Percentiles rank a stretch among this genome's conserved stretches.
These are phyloP conservation scores for Peromyscus melanophrys DNA, from an alignment of 2,797 vertebrate genomes.

Conservation along the genomic window DNA sequence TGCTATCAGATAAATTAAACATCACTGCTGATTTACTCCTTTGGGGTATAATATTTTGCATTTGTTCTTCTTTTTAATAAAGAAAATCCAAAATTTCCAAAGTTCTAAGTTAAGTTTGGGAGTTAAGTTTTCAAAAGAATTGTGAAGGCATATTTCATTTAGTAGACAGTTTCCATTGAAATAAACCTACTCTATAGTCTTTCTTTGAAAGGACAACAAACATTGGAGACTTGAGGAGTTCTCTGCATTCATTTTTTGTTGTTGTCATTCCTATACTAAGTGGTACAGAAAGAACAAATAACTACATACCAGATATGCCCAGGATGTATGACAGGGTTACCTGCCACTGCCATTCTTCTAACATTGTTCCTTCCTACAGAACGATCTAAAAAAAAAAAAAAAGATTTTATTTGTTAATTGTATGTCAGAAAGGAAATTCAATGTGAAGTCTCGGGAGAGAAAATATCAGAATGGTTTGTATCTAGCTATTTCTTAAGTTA, in stretches of 20 bases:
- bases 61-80: conserved; percentile 7
- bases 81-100: background rate
- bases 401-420: conserved; percentile 36
- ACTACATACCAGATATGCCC: background rate
- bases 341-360: background rate
- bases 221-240: background rate
- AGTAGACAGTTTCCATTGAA: background rate
- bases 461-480: conserved; percentile 7
- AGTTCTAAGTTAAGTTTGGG: background rate
- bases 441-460: background rate
- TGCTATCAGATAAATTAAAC: background rate
- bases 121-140: background rate
- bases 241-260: background rate
- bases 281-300: background rate
- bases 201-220: background rate
- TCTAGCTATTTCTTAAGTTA: conserved; percentile 17
- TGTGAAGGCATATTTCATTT: background rate
- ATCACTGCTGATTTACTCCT: background rate
- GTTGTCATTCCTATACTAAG: background rate
- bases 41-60: background rate
- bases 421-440: conserved; percentile 45
- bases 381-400: background rate
- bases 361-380: background rate
- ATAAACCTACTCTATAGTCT: background rate
- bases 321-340: background rate